Evolutionary conservation across 2,113 vertebrate genomes (phyloP).

Genomic region (Leptosomus discolor): DNA sequence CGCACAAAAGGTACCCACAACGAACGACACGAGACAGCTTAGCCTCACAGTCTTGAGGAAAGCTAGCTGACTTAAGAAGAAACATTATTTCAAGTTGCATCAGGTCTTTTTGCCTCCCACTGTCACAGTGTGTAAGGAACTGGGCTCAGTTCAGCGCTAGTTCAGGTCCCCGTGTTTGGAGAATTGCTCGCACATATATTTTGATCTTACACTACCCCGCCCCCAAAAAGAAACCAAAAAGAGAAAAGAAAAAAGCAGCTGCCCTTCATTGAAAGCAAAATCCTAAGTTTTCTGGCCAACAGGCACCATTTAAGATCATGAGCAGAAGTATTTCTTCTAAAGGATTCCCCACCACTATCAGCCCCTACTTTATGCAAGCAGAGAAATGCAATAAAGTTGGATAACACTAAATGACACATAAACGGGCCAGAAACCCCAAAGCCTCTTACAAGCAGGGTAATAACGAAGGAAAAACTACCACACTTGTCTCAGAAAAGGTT

Average conservation of each 20-base stretch:
- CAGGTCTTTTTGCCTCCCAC: rapidly evolving
- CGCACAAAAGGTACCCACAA: neutral
- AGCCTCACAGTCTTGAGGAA: neutral
- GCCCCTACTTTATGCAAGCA: rapidly evolving
- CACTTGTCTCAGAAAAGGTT: neutral
- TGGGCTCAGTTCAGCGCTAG: neutral
- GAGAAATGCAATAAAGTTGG: neutral
- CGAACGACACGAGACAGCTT: neutral
- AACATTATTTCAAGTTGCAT: neutral
- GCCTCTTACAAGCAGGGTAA: neutral
- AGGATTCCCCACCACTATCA: neutral
- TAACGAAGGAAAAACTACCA: rapidly evolving
- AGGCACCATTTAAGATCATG: neutral
- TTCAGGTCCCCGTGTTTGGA: neutral
- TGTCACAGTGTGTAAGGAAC: neutral
- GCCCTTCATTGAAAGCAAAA: neutral
- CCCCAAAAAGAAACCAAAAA: neutral
- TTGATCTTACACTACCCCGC: rapidly evolving
- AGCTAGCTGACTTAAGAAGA: neutral
- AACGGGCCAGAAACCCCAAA: neutral
- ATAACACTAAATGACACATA: neutral
- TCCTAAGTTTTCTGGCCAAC: neutral
- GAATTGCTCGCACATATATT: neutral
- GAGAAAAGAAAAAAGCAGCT: neutral
- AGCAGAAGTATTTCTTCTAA: neutral